Evolutionary conservation across 2,797 vertebrate species (phyloP).

Genomic region (Podargus strigoides): DNA sequence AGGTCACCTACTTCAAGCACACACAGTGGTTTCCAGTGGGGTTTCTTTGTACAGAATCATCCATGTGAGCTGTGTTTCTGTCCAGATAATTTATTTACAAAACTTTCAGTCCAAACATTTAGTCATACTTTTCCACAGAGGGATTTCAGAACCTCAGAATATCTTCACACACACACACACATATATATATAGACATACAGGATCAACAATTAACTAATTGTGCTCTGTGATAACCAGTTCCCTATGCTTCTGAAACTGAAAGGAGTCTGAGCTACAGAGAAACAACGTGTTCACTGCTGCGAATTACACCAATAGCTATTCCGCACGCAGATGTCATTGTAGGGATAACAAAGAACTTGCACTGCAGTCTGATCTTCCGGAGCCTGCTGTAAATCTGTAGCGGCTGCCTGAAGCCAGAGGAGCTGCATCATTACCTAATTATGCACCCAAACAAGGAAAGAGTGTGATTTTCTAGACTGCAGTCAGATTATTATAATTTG

Average conservation of each 20-base stretch:
- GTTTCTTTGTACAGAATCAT: neutral
- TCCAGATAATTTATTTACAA: neutral
- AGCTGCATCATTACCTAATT: constrained; percentile 6
- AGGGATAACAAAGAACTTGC: neutral
- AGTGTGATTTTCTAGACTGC: constrained; percentile 4
- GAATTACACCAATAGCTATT: neutral
- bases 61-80: neutral
- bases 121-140: neutral
- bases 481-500: constrained; percentile 6
- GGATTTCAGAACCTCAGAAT: neutral
- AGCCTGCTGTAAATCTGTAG: neutral
- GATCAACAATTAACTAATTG: neutral
- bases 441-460: neutral
- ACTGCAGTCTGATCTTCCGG: neutral
- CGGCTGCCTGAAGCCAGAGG: neutral
- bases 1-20: neutral
- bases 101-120: neutral
- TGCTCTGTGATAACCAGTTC: neutral
- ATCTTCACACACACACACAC: neutral
- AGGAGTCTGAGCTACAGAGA: neutral
- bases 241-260: neutral
- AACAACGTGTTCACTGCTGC: neutral
- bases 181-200: neutral
- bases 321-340: neutral
- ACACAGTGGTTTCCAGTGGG: neutral